Evolutionary conservation across 2,113 vertebrate genomes (phyloP).

Genomic region (Pao palembangensis): DNA sequence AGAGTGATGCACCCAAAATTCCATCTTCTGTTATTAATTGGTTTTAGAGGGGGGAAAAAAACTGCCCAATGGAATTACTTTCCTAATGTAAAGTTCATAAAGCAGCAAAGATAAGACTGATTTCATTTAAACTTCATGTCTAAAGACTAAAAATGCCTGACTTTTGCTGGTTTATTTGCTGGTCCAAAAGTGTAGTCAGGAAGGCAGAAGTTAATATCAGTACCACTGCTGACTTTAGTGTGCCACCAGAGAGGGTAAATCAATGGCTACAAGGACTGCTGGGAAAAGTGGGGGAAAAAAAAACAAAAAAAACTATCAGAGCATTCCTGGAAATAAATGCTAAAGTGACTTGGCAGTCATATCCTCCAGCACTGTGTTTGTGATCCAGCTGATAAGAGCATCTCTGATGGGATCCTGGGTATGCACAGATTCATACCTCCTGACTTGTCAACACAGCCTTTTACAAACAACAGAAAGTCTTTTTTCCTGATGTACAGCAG

Average conservation of each 20-base stretch:
- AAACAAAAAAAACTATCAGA: conserved; percentile 31
- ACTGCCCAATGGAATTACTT: background rate
- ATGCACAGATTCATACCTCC: conserved; percentile 24
- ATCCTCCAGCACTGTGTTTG: conserved; percentile 22
- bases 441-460: conserved; percentile 5
- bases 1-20: background rate
- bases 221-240: conserved; percentile 5
- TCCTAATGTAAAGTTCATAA: background rate
- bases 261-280: background rate
- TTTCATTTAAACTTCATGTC: no score
- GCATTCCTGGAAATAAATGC: conserved; percentile 28
- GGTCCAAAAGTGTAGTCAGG: conserved; percentile 5
- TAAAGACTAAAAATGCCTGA: background rate
- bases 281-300: background rate
- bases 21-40: background rate
- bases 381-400: conserved; percentile 35
- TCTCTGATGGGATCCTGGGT: conserved; percentile 29
- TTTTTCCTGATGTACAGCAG: conserved; percentile 20
- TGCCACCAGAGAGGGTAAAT: conserved; percentile 16
- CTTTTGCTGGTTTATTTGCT: conserved; percentile 11
- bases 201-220: conserved; percentile 37
- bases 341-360: conserved; percentile 30
- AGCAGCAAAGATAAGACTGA: background rate
- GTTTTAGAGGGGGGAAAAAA: background rate
- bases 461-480: conserved; percentile 8